Base-by-base conservation (phyloP, 2,797 vertebrate genomes). In the Botia almorhae region DNA sequence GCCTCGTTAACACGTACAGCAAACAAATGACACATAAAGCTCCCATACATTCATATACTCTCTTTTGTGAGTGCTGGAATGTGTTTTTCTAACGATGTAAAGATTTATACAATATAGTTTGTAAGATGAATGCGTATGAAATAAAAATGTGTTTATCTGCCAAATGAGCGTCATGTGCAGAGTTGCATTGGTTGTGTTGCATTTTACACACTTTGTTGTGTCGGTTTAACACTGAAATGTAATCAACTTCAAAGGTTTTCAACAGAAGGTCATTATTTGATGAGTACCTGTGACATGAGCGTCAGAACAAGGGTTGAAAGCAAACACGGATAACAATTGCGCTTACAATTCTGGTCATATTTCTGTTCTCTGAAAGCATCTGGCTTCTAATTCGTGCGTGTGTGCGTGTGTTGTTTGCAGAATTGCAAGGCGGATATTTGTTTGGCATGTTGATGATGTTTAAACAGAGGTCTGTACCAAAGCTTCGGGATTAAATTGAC, bases 281-380 rank as follows among this genome's bases (percentile, higher is more conserved):
- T 73, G 65, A 82, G 70, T 74, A 82, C 68, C 55, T 81, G 78
- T 33, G 64, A 77, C 69, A 23, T 14, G 74, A 64, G 16, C 39
- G n/a, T 63, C 67, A 81, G 13, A 21, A 80, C 21, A 7, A 10
- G 60, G 69, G 53, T 67, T 78, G 58, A 65, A 75, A 7, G 8
- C 43, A 72, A 71, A 81, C 11, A 55, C 29, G 53, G 26, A 67
- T 12, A 13, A 26, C 23, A 55, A 26, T 11, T 21, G 33, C 0
- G 48, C 19, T n/a, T 5, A 21, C 53, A 19, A 33, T 53, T 72
- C 33, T 8, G 43, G 33, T 48, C 16, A 43, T 0, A 5, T 81
- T 70, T 11, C 43, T 46, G 12, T 60, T 69, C 13, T 55, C 2
- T 2, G 2, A 13, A 48, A 74, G 64, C 64, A 74, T 73, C 74